Conservation (phyloP, 2,113 vertebrate species). For the Sebastes schlegelii region DNA sequence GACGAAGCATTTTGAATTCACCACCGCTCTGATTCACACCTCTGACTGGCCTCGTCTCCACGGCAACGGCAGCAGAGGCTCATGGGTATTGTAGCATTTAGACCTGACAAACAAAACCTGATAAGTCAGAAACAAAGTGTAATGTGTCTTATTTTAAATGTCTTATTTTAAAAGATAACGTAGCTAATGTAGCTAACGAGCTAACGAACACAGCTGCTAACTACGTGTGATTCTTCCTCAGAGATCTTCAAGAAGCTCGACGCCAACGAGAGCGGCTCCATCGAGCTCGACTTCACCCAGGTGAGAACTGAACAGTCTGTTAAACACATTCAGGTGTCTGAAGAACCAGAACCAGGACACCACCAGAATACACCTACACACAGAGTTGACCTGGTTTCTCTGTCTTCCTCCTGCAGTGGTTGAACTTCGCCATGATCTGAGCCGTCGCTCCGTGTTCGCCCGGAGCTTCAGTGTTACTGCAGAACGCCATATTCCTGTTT, state of each 20-base stretch:
- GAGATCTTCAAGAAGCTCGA: constrained; percentile 78
- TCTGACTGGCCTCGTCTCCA: too few relatives aligned
- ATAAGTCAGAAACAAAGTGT: neutral
- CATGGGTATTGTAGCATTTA: neutral
- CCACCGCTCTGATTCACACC: too few relatives aligned
- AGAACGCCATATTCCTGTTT: neutral
- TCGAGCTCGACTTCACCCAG: constrained; percentile 77
- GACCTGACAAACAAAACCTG: neutral
- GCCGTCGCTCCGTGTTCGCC: neutral
- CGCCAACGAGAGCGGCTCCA: constrained; percentile 53
- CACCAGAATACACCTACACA: neutral
- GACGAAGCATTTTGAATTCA: too few relatives aligned
- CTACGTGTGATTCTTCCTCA: constrained; percentile 25
- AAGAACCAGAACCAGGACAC: neutral
- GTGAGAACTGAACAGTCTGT: constrained; percentile 49
- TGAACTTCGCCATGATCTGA: constrained; percentile 78
- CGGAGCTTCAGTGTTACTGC: neutral
- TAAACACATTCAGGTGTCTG: neutral
- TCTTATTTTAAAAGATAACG: neutral
- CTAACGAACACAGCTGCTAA: neutral
- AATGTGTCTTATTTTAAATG: neutral
- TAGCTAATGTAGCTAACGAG: neutral
- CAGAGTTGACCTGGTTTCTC: neutral
- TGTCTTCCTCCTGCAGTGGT: constrained; percentile 64
- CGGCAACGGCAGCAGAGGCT: neutral